These are phyloP conservation scores for Gymnocephalus cernua DNA, from an alignment of 2,113 vertebrate species.

Conservation along the genomic window DNA sequence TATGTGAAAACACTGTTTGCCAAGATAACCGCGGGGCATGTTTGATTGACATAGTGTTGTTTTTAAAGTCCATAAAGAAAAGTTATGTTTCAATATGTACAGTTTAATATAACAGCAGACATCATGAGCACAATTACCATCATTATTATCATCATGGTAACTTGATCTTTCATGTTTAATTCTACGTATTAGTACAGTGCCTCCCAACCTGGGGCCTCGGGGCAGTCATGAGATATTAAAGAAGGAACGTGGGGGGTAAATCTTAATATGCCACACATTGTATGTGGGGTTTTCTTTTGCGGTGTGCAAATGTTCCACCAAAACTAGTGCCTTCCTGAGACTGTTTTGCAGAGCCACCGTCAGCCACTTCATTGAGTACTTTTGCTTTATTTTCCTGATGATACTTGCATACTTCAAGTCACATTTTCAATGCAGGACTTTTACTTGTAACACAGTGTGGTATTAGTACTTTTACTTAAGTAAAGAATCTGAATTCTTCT, in stretches of 20 bases:
- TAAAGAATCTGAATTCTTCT: too few species aligned
- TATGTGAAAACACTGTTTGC: constrained; percentile 28
- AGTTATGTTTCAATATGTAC: constrained; percentile 11
- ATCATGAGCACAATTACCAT: not conserved
- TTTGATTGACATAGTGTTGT: constrained; percentile 28
- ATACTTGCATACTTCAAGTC: too few species aligned
- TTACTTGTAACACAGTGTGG: too few species aligned
- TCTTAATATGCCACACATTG: not conserved
- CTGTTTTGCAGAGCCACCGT: too few species aligned
- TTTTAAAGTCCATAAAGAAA: constrained; percentile 22
- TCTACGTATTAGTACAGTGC: not conserved
- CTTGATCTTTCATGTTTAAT: not conserved
- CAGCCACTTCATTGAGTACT: too few species aligned
- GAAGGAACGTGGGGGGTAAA: not conserved
- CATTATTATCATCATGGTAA: not conserved
- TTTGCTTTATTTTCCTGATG: too few species aligned
- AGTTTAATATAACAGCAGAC: constrained; percentile 24
- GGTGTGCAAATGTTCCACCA: too few species aligned
- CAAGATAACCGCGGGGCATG: constrained; percentile 26
- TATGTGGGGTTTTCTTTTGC: too few species aligned
- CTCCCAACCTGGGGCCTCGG: not conserved
- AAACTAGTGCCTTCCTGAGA: too few species aligned
- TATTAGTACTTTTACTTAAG: too few species aligned
- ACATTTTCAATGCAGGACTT: too few species aligned
- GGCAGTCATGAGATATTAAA: not conserved